Percentiles rank a stretch among this genome's conserved stretches.
phyloP scores from a whole-genome alignment of 2,113 vertebrate genomes.

The Plotosus lineatus region DNA sequence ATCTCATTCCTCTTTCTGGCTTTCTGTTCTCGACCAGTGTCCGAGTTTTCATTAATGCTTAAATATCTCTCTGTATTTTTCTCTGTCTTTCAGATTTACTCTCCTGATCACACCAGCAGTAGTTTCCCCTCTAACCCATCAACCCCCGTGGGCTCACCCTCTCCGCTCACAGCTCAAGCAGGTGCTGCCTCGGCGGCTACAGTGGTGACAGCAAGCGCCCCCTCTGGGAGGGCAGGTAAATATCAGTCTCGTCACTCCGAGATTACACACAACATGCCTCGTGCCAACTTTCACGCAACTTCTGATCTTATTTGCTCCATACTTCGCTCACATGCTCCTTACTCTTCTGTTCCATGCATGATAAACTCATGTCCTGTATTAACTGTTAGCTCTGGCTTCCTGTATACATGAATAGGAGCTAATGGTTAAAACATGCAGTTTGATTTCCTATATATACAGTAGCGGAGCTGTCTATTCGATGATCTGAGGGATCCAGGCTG shows the following conservation, averaged over 20 bases:
- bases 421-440: neutral
- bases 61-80: constrained; percentile 54
- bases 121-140: constrained; percentile 98
- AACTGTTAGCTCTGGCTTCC: neutral
- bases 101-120: constrained; percentile 98
- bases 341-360: neutral
- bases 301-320: neutral
- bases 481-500: neutral
- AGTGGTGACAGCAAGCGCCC: constrained; percentile 64
- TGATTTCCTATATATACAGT: neutral
- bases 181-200: constrained; percentile 65
- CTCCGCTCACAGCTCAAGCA: constrained; percentile 86
- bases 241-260: constrained; percentile 25
- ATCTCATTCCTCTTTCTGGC: too few species aligned
- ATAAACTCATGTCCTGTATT: neutral
- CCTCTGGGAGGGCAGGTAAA: constrained; percentile 69
- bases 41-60: constrained; percentile 49
- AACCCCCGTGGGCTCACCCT: constrained; percentile 95
- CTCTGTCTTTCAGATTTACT: constrained; percentile 88
- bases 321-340: neutral
- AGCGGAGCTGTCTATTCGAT: neutral
- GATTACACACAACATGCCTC: neutral
- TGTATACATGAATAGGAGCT: neutral
- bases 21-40: constrained; percentile 35
- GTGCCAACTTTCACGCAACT: neutral